Percentiles rank a stretch among this genome's conserved stretches.
These are phyloP conservation scores for Tanytarsus gracilentus DNA, from an alignment of 2,888 invertebrate species.

Conservation along the genomic window DNA sequence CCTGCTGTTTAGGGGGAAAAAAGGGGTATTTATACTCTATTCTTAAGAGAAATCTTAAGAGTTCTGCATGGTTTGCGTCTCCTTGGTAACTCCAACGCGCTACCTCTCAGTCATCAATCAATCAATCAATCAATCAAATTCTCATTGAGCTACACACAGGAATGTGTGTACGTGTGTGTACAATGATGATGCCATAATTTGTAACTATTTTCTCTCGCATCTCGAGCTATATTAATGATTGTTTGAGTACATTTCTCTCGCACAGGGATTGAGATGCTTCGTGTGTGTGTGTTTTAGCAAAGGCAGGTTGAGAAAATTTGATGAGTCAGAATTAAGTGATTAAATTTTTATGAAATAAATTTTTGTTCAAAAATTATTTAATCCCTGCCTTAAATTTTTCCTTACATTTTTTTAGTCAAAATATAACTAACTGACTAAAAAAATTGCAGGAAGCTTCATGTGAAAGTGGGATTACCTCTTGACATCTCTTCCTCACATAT, in stretches of 20 bases:
- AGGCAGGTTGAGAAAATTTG: neutral
- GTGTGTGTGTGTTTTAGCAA: neutral
- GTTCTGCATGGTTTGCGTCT: too few species aligned
- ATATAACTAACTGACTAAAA: too few species aligned
- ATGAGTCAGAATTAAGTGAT: too few species aligned
- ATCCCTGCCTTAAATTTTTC: too few species aligned
- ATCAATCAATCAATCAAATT: neutral
- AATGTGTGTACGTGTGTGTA: neutral
- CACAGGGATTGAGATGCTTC: neutral
- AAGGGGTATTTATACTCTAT: too few species aligned
- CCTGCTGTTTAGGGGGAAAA: too few species aligned
- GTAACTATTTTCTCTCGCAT: conserved; percentile 27
- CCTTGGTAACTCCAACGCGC: too few species aligned
- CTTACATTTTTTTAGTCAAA: too few species aligned
- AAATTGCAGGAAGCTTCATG: too few species aligned
- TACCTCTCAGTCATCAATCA: neutral
- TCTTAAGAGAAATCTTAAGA: too few species aligned
- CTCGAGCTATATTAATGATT: conserved; percentile 28
- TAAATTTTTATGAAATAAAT: too few species aligned
- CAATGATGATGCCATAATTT: conserved; percentile 20
- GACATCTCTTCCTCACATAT: neutral
- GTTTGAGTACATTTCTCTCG: neutral
- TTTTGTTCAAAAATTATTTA: too few species aligned
- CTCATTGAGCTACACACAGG: neutral
- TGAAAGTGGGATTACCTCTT: neutral